Base-by-base conservation (phyloP, 53 echinoderm and acorn worm genomes). In the Crossaster papposus region DNA sequence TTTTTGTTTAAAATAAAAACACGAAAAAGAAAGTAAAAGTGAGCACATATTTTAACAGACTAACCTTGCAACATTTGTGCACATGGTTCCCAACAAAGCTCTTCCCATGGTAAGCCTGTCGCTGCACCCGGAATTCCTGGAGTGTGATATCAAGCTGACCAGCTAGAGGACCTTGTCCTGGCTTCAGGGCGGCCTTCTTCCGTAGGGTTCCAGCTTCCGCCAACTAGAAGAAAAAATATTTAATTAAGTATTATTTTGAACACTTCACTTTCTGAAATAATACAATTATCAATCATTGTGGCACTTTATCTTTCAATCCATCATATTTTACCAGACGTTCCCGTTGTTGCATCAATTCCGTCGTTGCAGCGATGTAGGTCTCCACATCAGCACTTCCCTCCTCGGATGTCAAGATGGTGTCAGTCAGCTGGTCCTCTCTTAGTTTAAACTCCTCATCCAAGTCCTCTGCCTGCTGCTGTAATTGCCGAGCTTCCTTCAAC, bases 51-150 rank as follows among this genome's bases (percentile, higher is more conserved):
- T 30, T 68, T 26, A 23, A 68, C 22, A 4, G 20, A 68, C 68
- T 24, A 26, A 54, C 79, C 79, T 79, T 79, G 30, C 53, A 79
- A 18, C 79, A 79, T 54, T 79, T 79, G 2, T 79, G 79, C 12
- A 79, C 79, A 54, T 79, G 55, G 31, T 79, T 79, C 30, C 79
- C 79, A 30, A 79, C 79, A 31, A 79, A 79, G 30, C 54, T 30
- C 15, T 79, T 32, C 30, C 79, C 79, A 29, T 78, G 78, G 52
- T 79, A 79, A 14, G 79, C 55, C 44, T 81, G 62, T 31, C 81
- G 63, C 58, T 62, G 35, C 33, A 81, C 81, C 35, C 81, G 55
- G 58, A 81, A 58, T 62, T 81, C 81, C 81, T 81, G n/a, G n/a
- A n/a, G n/a, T n/a, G n/a, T n/a, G 33, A 14, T 81, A 63, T 63